Evolutionary conservation across 2,113 vertebrate species (phyloP).

Genomic region (Telmatochromis sp.): DNA sequence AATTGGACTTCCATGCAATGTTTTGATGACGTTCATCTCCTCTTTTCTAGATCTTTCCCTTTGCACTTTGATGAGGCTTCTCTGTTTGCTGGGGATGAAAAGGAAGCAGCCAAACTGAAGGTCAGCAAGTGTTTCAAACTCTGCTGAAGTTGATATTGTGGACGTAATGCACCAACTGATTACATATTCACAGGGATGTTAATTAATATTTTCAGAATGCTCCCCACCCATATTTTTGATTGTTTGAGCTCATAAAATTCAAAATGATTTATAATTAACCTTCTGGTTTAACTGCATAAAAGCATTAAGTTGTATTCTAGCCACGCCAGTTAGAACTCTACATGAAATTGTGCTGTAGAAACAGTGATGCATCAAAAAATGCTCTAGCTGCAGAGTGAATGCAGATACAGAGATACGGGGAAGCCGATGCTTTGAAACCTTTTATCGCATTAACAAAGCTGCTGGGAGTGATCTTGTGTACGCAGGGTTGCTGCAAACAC

Average conservation of each 20-base stretch:
- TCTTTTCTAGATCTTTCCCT: conserved; percentile 79
- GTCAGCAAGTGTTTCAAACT: conserved; percentile 46
- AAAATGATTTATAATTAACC: neutral
- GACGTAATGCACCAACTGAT: neutral
- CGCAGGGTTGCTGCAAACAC: neutral
- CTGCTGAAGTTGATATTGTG: neutral
- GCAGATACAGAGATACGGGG: neutral
- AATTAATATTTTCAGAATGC: neutral
- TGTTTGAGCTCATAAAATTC: neutral
- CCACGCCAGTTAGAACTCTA: neutral
- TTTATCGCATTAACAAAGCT: neutral
- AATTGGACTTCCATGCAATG: neutral
- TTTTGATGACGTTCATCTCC: neutral
- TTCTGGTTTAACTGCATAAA: neutral
- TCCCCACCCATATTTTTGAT: neutral
- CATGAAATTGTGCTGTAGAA: neutral
- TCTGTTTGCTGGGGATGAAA: conserved; percentile 83
- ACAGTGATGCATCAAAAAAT: neutral
- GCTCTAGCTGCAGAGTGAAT: neutral
- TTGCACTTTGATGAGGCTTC: conserved; percentile 90
- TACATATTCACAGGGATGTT: neutral
- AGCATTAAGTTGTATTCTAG: neutral
- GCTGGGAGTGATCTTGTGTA: neutral
- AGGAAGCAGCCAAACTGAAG: conserved; percentile 86
- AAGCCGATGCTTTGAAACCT: neutral